phyloP scores from a whole-genome alignment of 1,140 invertebrate genomes.

The Hypothenemus hampei region DNA sequence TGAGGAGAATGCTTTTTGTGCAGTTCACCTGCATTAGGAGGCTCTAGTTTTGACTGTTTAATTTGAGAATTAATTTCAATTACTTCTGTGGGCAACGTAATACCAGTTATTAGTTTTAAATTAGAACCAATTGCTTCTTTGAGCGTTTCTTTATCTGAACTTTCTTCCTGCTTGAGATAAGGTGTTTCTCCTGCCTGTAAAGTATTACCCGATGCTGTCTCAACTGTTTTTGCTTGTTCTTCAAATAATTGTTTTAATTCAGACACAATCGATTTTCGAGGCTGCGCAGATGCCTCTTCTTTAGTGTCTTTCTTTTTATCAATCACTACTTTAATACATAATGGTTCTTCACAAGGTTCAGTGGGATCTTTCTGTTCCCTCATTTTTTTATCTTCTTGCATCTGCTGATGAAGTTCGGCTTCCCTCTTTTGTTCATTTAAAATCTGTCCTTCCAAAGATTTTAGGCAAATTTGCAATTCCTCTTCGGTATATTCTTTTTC shows the following conservation, averaged over 20 bases:
- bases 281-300: conserved; percentile 26
- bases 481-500: conserved; percentile 29
- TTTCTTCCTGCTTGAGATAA: conserved; percentile 1
- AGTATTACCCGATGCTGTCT: not conserved
- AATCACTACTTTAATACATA: conserved; percentile 26
- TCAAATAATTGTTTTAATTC: conserved; percentile 7
- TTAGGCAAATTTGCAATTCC: conserved; percentile 28
- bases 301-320: conserved; percentile 12
- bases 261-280: not conserved
- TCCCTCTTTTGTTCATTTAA: conserved; percentile 16
- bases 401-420: conserved; percentile 2
- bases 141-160: conserved; percentile 29
- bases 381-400: not conserved
- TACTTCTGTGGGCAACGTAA: conserved; percentile 31
- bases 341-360: conserved; percentile 27
- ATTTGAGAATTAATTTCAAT: not conserved
- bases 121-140: conserved; percentile 35
- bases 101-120: conserved; percentile 33
- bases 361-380: not conserved
- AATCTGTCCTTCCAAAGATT: conserved; percentile 28
- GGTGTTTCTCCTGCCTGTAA: not conserved
- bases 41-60: not conserved
- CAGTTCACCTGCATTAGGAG: too few relatives aligned
- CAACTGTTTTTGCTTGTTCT: not conserved
- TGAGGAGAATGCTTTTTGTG: conserved; percentile 21